Percentiles rank a stretch among this genome's conserved stretches.
These are phyloP conservation scores for Urocolius indicus DNA, from an alignment of 2,113 vertebrate species.

Conservation along the genomic window DNA sequence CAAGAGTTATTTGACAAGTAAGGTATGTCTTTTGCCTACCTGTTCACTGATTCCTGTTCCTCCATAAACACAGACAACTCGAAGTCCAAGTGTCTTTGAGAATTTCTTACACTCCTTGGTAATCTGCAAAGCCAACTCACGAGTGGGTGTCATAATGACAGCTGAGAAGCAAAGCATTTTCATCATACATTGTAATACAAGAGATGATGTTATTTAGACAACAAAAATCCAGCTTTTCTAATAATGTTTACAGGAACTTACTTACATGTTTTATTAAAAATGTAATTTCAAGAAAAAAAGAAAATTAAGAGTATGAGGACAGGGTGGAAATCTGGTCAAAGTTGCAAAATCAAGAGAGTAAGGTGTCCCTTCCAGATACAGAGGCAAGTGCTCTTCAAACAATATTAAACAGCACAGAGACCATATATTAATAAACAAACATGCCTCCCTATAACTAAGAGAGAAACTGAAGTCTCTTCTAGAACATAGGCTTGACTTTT, in stretches of 20 bases:
- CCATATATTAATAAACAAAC: background rate
- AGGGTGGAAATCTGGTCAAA: background rate
- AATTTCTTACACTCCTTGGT: slow-evolving; percentile 99
- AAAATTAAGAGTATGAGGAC: background rate
- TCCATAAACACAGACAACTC: slow-evolving; percentile 98
- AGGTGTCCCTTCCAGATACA: background rate
- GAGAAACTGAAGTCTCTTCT: background rate
- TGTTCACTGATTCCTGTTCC: slow-evolving; percentile 99
- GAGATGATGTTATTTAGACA: background rate
- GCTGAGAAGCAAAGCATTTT: slow-evolving; percentile 77
- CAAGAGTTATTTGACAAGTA: background rate
- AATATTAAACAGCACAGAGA: background rate
- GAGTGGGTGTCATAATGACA: slow-evolving; percentile 97
- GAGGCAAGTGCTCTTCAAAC: background rate
- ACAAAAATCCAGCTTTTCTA: background rate
- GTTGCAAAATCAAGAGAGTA: background rate
- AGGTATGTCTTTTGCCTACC: slow-evolving; percentile 70
- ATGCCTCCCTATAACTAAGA: background rate
- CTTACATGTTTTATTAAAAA: background rate
- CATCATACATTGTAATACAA: background rate
- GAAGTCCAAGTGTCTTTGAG: slow-evolving; percentile 91
- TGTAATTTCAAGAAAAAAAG: background rate
- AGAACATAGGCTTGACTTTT: background rate
- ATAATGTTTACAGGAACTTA: background rate
- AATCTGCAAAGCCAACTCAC: slow-evolving; percentile 96